These are phyloP conservation scores for Irena cyanogastra DNA, from an alignment of 2,113 vertebrate genomes.

Conservation along the genomic window DNA sequence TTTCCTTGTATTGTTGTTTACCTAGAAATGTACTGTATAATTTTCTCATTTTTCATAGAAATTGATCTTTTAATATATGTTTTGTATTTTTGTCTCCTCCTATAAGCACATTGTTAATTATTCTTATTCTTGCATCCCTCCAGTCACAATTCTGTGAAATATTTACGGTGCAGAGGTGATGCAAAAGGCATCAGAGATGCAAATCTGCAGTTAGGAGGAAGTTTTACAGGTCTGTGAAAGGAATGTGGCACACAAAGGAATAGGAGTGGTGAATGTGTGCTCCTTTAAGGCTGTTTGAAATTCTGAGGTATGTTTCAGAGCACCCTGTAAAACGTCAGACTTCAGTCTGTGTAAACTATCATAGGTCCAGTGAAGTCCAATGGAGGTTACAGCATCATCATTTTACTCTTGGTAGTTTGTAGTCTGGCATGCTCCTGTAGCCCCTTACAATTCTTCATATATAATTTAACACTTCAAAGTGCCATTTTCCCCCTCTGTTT, in stretches of 20 bases:
- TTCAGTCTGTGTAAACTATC: neutral
- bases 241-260: neutral
- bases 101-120: neutral
- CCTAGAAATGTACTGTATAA: neutral
- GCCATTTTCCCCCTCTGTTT: neutral
- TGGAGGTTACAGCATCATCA: neutral
- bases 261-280: neutral
- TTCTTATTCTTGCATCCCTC: neutral
- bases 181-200: neutral
- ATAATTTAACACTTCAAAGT: neutral
- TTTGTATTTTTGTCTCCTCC: neutral
- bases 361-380: neutral
- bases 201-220: neutral
- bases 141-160: neutral
- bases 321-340: neutral
- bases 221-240: neutral
- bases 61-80: rapidly evolving
- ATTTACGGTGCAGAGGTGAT: neutral
- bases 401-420: neutral
- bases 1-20: neutral
- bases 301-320: neutral
- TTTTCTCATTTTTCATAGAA: neutral
- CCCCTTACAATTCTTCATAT: neutral
- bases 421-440: neutral
- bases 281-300: neutral